Evolutionary conservation across 2,888 invertebrate genomes (phyloP), one percentile per base, ranked within the genome.

Genomic region (Eristalis pertinax): DNA sequence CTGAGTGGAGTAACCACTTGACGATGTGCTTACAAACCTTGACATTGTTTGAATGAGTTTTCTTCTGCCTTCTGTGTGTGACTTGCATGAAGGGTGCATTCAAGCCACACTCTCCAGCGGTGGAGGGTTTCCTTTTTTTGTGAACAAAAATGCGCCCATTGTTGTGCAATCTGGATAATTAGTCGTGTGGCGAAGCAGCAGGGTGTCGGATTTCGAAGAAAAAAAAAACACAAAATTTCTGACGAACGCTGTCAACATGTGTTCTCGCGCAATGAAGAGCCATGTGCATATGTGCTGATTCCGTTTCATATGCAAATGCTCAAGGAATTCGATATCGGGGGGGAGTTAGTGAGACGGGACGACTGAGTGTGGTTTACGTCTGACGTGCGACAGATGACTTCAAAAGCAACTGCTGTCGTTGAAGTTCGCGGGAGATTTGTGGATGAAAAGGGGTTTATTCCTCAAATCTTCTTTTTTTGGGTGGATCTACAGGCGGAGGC

Each of bases 211-310:
- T 86, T 86, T 86, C 86, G 67, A 5, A 8, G 10, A 32, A 32
- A 10, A 5, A 8, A 1, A 32, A 32, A 10, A 4, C 4, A 32
- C 32, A 50, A 24, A 50, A 24, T 35, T 60, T 69, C 56, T 35
- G 32, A 65, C n/a, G 11, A 67, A 74, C 67, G 72, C 78, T 86
- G 86, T 86, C 86, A 86, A 86, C 86, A 86, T 86, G 86, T 86
- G 86, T 83, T 73, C 65, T 43, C 58, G 4, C 65, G 62, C 58
- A 2, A 32, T 38, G 56, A 19, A 65, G 15, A 19, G 43, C 11
- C 35, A 60, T 19, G 58, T 50, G 74, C 43, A 58, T 76, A 58
- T 32, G 19, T 41, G 24, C 43, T 68, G 38, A 65, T 64, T 75
- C 22, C 64, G 64, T 56, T 85, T 74, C 74, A 26, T 19, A 74